Conservation (phyloP, 2,888 invertebrate genomes). For the Electrophaes corylata region DNA sequence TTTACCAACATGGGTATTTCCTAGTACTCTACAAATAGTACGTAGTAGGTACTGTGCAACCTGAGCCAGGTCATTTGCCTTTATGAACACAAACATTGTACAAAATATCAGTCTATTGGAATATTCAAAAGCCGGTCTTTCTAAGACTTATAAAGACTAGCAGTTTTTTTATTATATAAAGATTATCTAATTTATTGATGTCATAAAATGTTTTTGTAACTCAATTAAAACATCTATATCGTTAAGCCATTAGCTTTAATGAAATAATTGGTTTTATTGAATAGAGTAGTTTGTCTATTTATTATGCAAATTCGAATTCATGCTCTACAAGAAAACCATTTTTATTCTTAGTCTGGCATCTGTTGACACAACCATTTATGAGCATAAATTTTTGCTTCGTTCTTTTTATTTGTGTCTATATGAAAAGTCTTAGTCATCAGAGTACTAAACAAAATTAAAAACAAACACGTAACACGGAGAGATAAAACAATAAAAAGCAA, state of each 20-base stretch:
- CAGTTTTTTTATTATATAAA: conserved; percentile 16
- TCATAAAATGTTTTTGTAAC: conserved; percentile 26
- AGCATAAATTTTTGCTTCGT: not conserved
- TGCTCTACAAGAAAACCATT: not conserved
- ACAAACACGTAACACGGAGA: conserved; percentile 35
- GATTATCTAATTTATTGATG: conserved; percentile 26
- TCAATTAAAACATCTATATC: conserved; percentile 19
- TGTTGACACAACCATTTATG: not conserved
- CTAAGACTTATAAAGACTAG: conserved; percentile 7
- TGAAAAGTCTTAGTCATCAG: conserved; percentile 18
- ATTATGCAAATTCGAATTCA: not conserved
- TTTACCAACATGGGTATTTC: too few relatives aligned
- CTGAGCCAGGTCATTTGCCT: conserved; percentile 21
- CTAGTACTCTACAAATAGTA: too few relatives aligned
- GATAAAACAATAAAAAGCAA: not conserved
- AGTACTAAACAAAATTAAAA: conserved; percentile 30
- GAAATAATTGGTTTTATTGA: conserved; percentile 5
- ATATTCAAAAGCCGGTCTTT: conserved; percentile 11
- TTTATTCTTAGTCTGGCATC: not conserved
- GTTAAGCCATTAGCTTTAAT: conserved; percentile 20
- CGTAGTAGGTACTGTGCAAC: not conserved
- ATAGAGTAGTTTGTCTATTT: not conserved
- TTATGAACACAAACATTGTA: conserved; percentile 8
- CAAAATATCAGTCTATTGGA: conserved; percentile 1
- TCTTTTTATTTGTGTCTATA: conserved; percentile 2